Evolutionary conservation across 2,113 vertebrate species (phyloP).

Genomic region (Corydoras maculifer): DNA sequence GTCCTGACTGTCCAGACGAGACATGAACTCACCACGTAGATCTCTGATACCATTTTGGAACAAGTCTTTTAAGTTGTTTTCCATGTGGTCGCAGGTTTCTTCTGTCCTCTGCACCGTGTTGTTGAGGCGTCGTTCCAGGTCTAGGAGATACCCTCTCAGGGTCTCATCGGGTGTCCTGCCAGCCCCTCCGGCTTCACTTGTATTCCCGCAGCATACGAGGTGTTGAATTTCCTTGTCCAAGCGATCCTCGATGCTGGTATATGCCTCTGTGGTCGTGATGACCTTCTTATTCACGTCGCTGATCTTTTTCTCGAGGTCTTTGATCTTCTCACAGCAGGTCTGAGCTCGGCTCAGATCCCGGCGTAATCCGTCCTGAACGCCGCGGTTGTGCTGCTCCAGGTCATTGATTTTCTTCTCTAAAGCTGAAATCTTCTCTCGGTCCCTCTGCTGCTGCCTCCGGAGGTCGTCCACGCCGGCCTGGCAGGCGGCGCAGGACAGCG

Average conservation of each 20-base stretch:
- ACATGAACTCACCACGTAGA: constrained; percentile 52
- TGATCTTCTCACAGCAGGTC: constrained; percentile 59
- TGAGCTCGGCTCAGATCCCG: constrained; percentile 52
- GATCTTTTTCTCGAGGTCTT: constrained; percentile 56
- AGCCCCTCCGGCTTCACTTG: not conserved
- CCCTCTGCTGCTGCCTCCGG: constrained; percentile 69
- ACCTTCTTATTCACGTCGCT: constrained; percentile 70
- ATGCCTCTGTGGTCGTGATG: constrained; percentile 54
- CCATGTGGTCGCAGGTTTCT: constrained; percentile 54
- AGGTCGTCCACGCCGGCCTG: constrained; percentile 73
- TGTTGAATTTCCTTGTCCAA: constrained; percentile 54
- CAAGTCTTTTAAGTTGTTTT: constrained; percentile 57
- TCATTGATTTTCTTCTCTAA: constrained; percentile 78
- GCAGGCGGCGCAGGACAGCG: constrained; percentile 76
- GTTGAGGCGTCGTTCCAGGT: constrained; percentile 72
- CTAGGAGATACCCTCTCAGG: constrained; percentile 59
- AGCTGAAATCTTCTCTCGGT: constrained; percentile 70
- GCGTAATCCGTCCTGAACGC: constrained; percentile 59
- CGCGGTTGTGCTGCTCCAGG: constrained; percentile 64
- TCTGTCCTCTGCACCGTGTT: constrained; percentile 58
- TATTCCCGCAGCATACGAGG: not conserved
- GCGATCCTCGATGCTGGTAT: constrained; percentile 58
- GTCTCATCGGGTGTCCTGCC: constrained; percentile 43
- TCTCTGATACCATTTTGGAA: constrained; percentile 56
- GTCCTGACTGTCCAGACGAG: constrained; percentile 62